phyloP scores from a whole-genome alignment of 1,140 invertebrate species.

The Drosophila trapezifrons region DNA sequence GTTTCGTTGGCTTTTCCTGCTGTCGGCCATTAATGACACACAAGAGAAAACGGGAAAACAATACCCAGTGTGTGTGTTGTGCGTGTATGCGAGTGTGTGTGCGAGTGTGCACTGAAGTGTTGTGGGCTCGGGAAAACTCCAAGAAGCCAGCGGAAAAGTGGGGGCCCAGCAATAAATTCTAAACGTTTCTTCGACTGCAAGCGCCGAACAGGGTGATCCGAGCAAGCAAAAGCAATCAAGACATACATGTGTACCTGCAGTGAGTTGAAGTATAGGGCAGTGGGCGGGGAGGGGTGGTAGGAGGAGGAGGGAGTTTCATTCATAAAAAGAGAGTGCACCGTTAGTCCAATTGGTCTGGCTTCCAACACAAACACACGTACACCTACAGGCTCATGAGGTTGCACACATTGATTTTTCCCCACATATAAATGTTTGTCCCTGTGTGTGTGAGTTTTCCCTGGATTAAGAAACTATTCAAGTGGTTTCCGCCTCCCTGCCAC shows the following conservation, averaged over 20 bases:
- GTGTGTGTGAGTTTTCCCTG: constrained; percentile 24
- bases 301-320: constrained; percentile 60
- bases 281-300: neutral
- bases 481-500: constrained; percentile 49
- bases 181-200: constrained; percentile 16
- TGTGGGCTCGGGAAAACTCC: constrained; percentile 46
- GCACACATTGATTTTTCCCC: constrained; percentile 77
- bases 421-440: constrained; percentile 34
- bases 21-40: constrained; percentile 48
- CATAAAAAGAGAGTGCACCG: constrained; percentile 62
- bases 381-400: constrained; percentile 44
- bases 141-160: constrained; percentile 30
- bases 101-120: constrained; percentile 60
- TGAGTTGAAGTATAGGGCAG: constrained; percentile 43
- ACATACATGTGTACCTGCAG: constrained; percentile 57
- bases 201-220: constrained; percentile 41
- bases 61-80: constrained; percentile 29
- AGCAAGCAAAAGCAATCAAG: constrained; percentile 19
- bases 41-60: constrained; percentile 44
- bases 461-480: constrained; percentile 52
- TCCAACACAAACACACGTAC: constrained; percentile 41
- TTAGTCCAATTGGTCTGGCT: constrained; percentile 58
- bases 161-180: constrained; percentile 10
- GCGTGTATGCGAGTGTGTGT: constrained; percentile 13
- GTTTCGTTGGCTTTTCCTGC: constrained; percentile 14